Evolutionary conservation across 2,888 invertebrate genomes (phyloP).

Genomic region (Dastarcus helophoroides): DNA sequence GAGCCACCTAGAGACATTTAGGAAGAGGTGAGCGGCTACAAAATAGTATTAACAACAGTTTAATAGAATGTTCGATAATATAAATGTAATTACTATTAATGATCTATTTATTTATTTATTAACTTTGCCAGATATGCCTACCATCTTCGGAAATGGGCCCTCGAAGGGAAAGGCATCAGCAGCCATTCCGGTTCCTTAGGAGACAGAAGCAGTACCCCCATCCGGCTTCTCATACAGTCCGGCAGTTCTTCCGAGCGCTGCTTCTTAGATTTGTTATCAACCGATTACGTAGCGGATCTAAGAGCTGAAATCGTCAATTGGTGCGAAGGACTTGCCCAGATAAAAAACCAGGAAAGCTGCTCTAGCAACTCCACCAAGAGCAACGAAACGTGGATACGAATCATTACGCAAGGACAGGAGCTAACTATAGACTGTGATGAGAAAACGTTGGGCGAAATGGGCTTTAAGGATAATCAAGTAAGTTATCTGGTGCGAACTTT

Average conservation of each 20-base stretch:
- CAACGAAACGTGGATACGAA: conserved; percentile 57
- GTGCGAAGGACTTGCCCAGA: conserved; percentile 62
- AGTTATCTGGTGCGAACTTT: conserved; percentile 77
- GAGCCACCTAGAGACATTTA: conserved; percentile 88
- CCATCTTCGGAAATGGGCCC: conserved; percentile 78
- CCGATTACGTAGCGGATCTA: conserved; percentile 85
- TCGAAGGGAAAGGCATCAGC: conserved; percentile 69
- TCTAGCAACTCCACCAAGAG: conserved; percentile 4
- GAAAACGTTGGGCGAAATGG: conserved; percentile 79
- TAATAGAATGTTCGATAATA: conserved; percentile 2
- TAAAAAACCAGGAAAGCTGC: conserved; percentile 13
- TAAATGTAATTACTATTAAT: background rate
- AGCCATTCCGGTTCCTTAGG: conserved; percentile 59
- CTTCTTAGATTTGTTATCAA: conserved; percentile 64
- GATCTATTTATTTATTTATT: conserved; percentile 4
- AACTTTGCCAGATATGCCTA: conserved; percentile 59
- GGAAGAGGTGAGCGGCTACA: conserved; percentile 46
- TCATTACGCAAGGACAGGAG: conserved; percentile 91
- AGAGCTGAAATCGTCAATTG: conserved; percentile 91
- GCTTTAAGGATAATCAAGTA: conserved; percentile 88
- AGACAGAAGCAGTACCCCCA: conserved; percentile 50
- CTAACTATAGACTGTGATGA: conserved; percentile 87
- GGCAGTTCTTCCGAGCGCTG: conserved; percentile 81
- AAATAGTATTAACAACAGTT: conserved; percentile 1
- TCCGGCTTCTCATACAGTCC: conserved; percentile 76